phyloP scores from a whole-genome alignment of 2,888 invertebrate species.

The Archaeoteleia sp. region DNA sequence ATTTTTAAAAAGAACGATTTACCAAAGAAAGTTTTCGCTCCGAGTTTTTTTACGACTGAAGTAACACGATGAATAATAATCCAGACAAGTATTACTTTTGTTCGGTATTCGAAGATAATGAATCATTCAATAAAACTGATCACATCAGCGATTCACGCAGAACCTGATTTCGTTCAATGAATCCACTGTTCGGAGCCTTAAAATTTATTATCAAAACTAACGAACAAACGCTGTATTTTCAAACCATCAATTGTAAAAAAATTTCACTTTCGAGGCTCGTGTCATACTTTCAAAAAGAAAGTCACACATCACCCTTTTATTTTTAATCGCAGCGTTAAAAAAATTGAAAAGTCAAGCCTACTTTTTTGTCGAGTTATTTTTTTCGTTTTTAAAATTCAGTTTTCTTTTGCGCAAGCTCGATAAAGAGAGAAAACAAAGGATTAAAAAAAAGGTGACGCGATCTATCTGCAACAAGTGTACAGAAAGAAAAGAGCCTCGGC shows the following conservation, averaged over 20 bases:
- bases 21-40: conserved; percentile 25
- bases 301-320: too few species aligned
- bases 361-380: too few species aligned
- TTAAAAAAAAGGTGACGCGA: too few species aligned
- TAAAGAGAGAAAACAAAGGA: too few species aligned
- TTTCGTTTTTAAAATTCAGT: too few species aligned
- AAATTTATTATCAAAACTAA: conserved; percentile 29
- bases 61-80: conserved; percentile 27
- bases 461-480: too few species aligned
- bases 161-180: conserved; percentile 1
- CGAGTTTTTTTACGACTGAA: conserved; percentile 1
- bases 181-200: neutral
- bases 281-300: neutral
- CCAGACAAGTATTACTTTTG: conserved; percentile 5
- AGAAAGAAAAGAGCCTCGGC: too few species aligned
- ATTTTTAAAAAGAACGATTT: too few species aligned
- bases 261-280: neutral
- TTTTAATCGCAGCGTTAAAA: neutral
- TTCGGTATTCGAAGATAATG: conserved; percentile 22
- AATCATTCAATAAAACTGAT: conserved; percentile 41
- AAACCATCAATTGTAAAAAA: neutral
- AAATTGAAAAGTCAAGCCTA: neutral
- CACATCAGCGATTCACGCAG: conserved; percentile 19
- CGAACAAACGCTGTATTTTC: conserved; percentile 7
- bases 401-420: too few species aligned